These are phyloP conservation scores for Xenopus laevis DNA, from an alignment of 2,113 vertebrate species.

Conservation along the genomic window DNA sequence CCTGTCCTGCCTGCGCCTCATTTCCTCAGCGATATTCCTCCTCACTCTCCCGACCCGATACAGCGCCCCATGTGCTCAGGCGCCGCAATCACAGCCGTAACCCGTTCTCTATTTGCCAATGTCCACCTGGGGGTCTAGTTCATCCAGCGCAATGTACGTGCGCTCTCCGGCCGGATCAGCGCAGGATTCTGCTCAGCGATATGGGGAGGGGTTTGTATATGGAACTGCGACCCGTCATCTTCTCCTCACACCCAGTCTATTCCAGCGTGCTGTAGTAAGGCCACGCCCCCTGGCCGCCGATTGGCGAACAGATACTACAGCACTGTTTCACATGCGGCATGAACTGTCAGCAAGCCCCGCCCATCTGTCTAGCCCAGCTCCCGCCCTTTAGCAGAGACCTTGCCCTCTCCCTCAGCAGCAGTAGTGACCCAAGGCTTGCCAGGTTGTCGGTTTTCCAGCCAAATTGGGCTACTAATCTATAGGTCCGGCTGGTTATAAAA, in stretches of 20 bases:
- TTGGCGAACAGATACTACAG: constrained; percentile 19
- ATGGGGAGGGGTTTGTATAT: background rate
- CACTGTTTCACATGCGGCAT: background rate
- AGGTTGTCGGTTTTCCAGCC: too few relatives aligned
- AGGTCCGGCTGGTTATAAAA: too few relatives aligned
- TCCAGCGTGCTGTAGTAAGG: too few relatives aligned
- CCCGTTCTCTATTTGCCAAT: background rate
- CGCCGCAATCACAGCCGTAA: background rate
- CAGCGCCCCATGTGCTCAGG: background rate
- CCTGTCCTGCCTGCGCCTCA: constrained; percentile 4
- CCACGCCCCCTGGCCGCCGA: constrained; percentile 1
- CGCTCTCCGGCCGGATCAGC: background rate
- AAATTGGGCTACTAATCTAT: too few relatives aligned
- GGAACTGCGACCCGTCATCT: too few relatives aligned
- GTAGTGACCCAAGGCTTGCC: too few relatives aligned
- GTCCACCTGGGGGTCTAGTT: too few relatives aligned
- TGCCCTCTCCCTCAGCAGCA: too few relatives aligned
- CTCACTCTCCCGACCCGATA: too few relatives aligned
- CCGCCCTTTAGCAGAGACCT: background rate
- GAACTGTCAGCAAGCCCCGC: background rate
- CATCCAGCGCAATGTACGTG: background rate
- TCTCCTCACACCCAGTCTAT: constrained; percentile 18
- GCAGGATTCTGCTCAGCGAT: background rate
- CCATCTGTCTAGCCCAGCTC: background rate
- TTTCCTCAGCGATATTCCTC: constrained; percentile 7